Base-by-base conservation (phyloP, 2,113 vertebrate genomes). In the Bettongia penicillata region DNA sequence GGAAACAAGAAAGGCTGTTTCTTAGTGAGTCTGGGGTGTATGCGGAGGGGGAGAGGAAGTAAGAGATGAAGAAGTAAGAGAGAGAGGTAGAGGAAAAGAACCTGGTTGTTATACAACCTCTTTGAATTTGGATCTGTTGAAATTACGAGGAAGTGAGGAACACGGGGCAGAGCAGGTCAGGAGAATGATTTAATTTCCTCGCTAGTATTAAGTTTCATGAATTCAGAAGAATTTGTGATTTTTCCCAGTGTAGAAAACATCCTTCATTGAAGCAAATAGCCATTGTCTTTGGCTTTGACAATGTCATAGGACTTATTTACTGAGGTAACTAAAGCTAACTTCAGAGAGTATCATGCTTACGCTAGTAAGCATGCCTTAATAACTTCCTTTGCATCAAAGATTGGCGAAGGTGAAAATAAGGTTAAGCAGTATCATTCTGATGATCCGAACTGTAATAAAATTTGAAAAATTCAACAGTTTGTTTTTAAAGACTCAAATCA, bases 391-490 rank as follows among this genome's bases (percentile, higher is more conserved):
- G 43, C 61, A 43, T 89, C 92, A 89, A 93, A 94, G 91, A 91
- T n/a, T 91, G 89, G 24, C 37, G 1, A 51, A 43, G 92, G 53
- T 89, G 84, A 61, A 95, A 14, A 92, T 94, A 51, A 97, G 89
- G 96, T 95, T 95, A 97, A 95, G 53, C n/a, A 53, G 47, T 91
- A 92, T 95, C 96, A 93, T 97, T 97, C 95, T 96, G 90, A 96
- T 97, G 92, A 96, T 50, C 93, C 95, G 49, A 49, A 23, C 23
- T 95, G 90, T 95, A 89, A 97, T 91, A 95, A 95, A 97, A 97
- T 91, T 92, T 91, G 96, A 96, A 93, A 93, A 97, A 90, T 31
- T 37, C 52, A 97, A 19, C 55, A 94, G 52, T 49, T 93, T 95
- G 31, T 93, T 94, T 94, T 96, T 95, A 43, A 96, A 84, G n/a